Conservation (phyloP, 2,797 vertebrate species). For the Hypotaenidia philippensis region DNA sequence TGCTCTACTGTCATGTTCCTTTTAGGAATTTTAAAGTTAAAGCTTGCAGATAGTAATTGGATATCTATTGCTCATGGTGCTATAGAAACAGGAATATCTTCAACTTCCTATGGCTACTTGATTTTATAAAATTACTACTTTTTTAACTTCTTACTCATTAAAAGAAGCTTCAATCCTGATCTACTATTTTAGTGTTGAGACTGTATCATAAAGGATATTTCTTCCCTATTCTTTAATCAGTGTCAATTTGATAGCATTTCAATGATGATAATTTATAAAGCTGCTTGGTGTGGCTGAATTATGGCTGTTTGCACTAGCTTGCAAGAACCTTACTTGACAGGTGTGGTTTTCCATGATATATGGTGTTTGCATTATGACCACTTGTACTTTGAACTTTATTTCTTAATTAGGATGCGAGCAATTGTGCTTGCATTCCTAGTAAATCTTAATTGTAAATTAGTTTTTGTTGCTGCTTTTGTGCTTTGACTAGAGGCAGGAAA, state of each 20-base stretch:
- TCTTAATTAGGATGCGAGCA: slow-evolving; percentile 34
- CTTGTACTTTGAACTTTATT: slow-evolving; percentile 46
- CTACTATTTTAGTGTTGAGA: not conserved
- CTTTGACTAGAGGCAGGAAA: not conserved
- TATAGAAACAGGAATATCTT: not conserved
- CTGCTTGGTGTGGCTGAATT: not conserved
- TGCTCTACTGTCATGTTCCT: not conserved
- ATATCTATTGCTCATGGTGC: not conserved
- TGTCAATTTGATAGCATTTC: not conserved
- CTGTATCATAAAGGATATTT: not conserved
- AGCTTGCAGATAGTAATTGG: not conserved
- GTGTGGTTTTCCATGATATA: slow-evolving; percentile 5
- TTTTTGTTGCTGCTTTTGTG: not conserved
- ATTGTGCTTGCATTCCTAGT: not conserved
- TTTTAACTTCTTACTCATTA: not conserved
- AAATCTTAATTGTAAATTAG: not conserved
- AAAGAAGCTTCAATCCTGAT: not conserved
- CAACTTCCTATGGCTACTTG: not conserved
- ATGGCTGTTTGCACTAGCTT: not conserved
- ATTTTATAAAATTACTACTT: too few species aligned
- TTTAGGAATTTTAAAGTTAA: not conserved
- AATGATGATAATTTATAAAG: not conserved
- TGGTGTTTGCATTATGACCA: not conserved
- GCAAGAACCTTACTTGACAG: slow-evolving; percentile 18
- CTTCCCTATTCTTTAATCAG: not conserved